Evolutionary conservation across 2,113 vertebrate genomes (phyloP), one percentile per base, ranked within the genome.

Genomic region (Psilopsiagon aymara): DNA sequence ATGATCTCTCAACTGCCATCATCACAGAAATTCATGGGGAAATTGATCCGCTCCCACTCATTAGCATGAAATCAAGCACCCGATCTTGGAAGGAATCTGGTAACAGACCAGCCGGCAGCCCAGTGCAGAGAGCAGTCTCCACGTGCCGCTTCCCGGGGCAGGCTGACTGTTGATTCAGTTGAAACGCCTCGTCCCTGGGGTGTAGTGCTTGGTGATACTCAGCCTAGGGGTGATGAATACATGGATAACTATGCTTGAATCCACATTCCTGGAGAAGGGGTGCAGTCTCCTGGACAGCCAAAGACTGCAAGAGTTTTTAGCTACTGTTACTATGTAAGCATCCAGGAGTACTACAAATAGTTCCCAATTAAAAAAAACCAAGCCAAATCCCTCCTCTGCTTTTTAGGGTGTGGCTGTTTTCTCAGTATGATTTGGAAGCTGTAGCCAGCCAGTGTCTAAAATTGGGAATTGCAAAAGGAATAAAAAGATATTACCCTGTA

Each of bases 321-420:
- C 82, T 95, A 92, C 92, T 88, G 90, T 92, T 93, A 90, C 93
- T 94, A 80, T 95, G 86, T 94, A 94, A 81, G 85, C 79, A 86
- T 90, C 41, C 55, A 68, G 27, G 59, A 86, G 59, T 92, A 75
- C 94, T 88, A 70, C 46, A 70, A 67, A 66, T 73, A 85, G 44
- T 88, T 90, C 39, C 33, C 33, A 70, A 44, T 57, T 73, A 20
- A 13, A 82, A 88, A 62, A 68, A 79, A 16, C 5, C 35, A 67
- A 78, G 67, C 17, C 51, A 81, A 81, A 74, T 83, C 17, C 14
- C 64, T 86, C 35, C 59, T 83, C 24, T 0, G 4, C 53, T 77
- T 87, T 55, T 81, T 11, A 21, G 46, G 68, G 43, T 86, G 76
- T 86, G 80, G 31, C 80, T 88, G 10, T 47, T n/a, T 13, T 92